phyloP scores from a whole-genome alignment of 2,797 vertebrate species.

The Geotrypetes seraphini region DNA sequence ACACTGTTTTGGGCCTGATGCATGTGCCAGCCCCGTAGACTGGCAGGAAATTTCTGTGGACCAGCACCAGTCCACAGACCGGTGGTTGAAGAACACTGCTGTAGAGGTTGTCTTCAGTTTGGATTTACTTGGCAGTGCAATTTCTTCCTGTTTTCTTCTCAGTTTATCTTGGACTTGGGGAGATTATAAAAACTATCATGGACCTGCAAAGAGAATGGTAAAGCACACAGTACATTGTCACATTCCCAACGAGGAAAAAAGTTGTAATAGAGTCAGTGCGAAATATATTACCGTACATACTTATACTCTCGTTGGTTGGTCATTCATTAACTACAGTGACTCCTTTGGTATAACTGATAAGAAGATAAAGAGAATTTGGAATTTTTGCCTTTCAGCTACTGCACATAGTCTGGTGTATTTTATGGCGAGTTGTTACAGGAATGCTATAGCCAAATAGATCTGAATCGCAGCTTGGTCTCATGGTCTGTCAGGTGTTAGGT shows the following conservation, averaged over 20 bases:
- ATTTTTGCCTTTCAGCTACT: constrained; percentile 24
- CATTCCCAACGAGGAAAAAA: too few species aligned
- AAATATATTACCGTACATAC: too few species aligned
- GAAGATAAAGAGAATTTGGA: constrained; percentile 6
- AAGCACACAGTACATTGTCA: too few species aligned
- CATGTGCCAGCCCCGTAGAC: too few species aligned
- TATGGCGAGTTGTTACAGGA: not conserved
- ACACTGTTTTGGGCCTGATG: too few species aligned
- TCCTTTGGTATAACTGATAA: not conserved
- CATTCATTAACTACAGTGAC: constrained; percentile 10
- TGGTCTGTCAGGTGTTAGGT: constrained; percentile 23
- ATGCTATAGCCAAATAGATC: constrained; percentile 10
- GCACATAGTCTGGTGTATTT: too few species aligned
- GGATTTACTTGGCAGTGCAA: not conserved
- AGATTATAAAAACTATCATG: not conserved
- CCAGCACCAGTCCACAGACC: too few species aligned
- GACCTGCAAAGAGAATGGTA: not conserved
- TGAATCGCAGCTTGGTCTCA: constrained; percentile 24
- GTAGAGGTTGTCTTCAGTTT: too few species aligned
- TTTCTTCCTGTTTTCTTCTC: constrained; percentile 48
- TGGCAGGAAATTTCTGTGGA: too few species aligned
- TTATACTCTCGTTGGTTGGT: not conserved
- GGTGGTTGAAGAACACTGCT: too few species aligned
- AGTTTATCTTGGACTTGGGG: constrained; percentile 31
- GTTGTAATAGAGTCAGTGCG: too few species aligned